Conservation (phyloP, 2,888 invertebrate species). For the Frankliniella fusca region DNA sequence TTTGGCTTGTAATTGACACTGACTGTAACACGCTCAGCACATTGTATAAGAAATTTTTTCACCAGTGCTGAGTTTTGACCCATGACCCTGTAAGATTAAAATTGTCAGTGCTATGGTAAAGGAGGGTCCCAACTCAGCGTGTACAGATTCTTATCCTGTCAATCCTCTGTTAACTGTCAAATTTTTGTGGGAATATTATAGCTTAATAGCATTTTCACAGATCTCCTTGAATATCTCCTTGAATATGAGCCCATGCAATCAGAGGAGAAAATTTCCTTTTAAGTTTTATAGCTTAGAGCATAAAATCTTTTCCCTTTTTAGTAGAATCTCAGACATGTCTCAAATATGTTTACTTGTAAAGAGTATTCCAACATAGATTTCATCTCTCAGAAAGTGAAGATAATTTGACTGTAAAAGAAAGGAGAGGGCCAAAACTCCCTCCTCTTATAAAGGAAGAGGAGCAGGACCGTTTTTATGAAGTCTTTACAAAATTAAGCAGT, state of each 20-base stretch:
- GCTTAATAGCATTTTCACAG: background rate
- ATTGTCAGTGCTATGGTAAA: background rate
- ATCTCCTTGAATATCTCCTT: background rate
- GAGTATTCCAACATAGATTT: background rate
- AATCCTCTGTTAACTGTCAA: background rate
- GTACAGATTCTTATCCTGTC: background rate
- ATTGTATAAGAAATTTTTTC: background rate
- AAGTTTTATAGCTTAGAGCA: too few relatives aligned
- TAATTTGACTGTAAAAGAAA: background rate
- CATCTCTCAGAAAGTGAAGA: background rate
- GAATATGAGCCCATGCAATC: background rate
- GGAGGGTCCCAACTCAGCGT: background rate
- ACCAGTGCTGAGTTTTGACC: background rate
- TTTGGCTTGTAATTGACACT: constrained; percentile 24
- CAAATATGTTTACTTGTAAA: background rate
- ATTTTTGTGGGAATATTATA: background rate
- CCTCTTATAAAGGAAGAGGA: background rate
- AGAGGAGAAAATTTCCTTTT: background rate
- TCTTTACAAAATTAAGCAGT: too few relatives aligned
- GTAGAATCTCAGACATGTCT: background rate
- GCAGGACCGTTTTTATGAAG: background rate
- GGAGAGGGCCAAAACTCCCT: background rate
- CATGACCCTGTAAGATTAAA: background rate
- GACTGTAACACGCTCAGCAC: constrained; percentile 23
- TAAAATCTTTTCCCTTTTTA: background rate